Evolutionary conservation across 2,113 vertebrate genomes (phyloP), one percentile per base, ranked within the genome.

Genomic region (Lepisosteus osseus): DNA sequence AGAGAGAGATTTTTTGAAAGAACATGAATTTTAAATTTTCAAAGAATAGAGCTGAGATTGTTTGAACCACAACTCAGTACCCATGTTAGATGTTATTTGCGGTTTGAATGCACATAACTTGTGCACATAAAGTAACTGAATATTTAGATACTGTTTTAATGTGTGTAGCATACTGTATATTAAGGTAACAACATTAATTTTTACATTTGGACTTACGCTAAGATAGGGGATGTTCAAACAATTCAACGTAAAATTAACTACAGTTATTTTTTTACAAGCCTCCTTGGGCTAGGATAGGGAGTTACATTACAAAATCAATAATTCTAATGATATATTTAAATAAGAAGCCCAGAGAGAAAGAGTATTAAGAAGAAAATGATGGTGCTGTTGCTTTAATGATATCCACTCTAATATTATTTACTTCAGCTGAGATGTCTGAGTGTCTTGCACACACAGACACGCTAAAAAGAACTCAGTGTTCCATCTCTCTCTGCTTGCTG

Each of bases 381-480:
- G 7, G 11, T 13, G 14, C 44, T 47, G 64, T 3, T 66, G 64
- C 40, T 51, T 12, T n/a, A 47, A 15, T 45, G 43, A n/a, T 66
- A 17, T 15, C 42, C 7, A 45, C 43, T 66, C 64, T 66, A 47
- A 14, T 14, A 66, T 14, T 14, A n/a, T 54, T 29, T 45, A 40
- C 45, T 55, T n/a, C 47, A 59, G 56, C 56, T 4, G 7, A 8
- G 7, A 55, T 47, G n/a, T 6, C 45, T 17, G 17, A 68, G 6
- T 15, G 12, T 67, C 65, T 17, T 29, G 15, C 45, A 68, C n/a
- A 54, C n/a, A 54, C 66, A 54, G 66, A 68, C 43, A 54, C 45
- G 4, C n/a, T 54, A 13, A 54, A 29, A 54, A 59, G 56, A 59
- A 59, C 7, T 59, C 56, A 59, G 13, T 59, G 56, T 59, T 4